phyloP scores from a whole-genome alignment of 1,140 invertebrate species.

The Drosophila lacteicornis region DNA sequence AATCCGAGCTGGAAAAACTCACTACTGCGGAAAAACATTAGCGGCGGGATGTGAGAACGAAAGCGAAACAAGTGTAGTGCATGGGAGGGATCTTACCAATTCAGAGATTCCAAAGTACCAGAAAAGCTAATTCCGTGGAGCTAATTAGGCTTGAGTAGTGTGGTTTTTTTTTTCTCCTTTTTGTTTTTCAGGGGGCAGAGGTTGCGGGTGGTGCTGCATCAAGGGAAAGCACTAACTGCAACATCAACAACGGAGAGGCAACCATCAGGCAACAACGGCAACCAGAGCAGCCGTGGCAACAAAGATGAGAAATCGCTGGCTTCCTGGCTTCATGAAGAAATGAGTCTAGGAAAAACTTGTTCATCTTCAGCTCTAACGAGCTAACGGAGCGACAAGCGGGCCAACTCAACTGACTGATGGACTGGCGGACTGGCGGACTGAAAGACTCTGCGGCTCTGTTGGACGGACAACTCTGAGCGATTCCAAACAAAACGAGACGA shows the following conservation, averaged over 20 bases:
- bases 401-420: slow-evolving; percentile 33
- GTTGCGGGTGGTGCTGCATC: slow-evolving; percentile 46
- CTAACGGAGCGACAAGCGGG: slow-evolving; percentile 50
- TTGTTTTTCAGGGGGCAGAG: slow-evolving; percentile 19
- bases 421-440: slow-evolving; percentile 17
- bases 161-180: slow-evolving; percentile 15
- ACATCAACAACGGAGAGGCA: slow-evolving; percentile 28
- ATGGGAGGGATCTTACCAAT: slow-evolving; percentile 33
- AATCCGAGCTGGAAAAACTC: slow-evolving; percentile 46
- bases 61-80: slow-evolving; percentile 62
- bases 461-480: slow-evolving; percentile 31
- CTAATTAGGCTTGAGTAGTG: slow-evolving; percentile 65
- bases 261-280: slow-evolving; percentile 8
- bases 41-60: slow-evolving; percentile 67
- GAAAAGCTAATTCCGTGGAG: slow-evolving; percentile 31
- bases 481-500: slow-evolving; percentile 44
- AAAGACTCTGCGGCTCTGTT: background rate
- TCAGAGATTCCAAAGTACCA: slow-evolving; percentile 35
- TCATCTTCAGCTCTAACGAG: slow-evolving; percentile 77
- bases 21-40: slow-evolving; percentile 41
- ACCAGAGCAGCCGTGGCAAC: slow-evolving; percentile 35
- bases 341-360: slow-evolving; percentile 71
- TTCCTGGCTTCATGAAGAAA: slow-evolving; percentile 72
- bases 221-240: slow-evolving; percentile 52
- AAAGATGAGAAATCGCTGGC: slow-evolving; percentile 76